phyloP scores from a whole-genome alignment of 2,888 invertebrate species.

The Apodemia duryi region DNA sequence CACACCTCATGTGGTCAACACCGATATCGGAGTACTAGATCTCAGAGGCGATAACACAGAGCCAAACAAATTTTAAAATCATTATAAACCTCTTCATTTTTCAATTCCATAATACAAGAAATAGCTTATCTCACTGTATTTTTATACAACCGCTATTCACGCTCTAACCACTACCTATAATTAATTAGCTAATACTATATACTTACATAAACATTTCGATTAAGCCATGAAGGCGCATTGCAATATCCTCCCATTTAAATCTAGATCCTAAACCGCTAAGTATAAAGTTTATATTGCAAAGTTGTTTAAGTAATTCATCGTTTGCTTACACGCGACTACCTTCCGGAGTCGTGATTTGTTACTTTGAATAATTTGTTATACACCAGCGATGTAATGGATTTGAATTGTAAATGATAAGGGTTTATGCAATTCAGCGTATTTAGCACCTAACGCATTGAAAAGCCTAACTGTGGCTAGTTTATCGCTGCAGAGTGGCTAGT shows the following conservation, averaged over 20 bases:
- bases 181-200: conserved; percentile 19
- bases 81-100: no score
- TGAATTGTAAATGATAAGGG: conserved; percentile 21
- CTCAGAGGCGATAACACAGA: no score
- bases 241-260: neutral
- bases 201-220: conserved; percentile 21
- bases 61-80: no score
- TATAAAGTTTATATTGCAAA: neutral
- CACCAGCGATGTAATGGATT: conserved; percentile 16
- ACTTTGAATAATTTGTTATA: conserved; percentile 27
- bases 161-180: conserved; percentile 11
- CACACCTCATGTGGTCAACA: no score
- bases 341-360: conserved; percentile 26
- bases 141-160: neutral
- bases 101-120: neutral
- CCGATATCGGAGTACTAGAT: no score
- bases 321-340: conserved; percentile 25
- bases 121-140: neutral
- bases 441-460: neutral
- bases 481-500: no score
- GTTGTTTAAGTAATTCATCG: conserved; percentile 17
- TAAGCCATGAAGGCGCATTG: conserved; percentile 17
- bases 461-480: neutral
- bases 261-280: neutral
- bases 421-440: conserved; percentile 1